phyloP scores from a whole-genome alignment of 1,140 invertebrate species.

The Dreissena polymorpha region DNA sequence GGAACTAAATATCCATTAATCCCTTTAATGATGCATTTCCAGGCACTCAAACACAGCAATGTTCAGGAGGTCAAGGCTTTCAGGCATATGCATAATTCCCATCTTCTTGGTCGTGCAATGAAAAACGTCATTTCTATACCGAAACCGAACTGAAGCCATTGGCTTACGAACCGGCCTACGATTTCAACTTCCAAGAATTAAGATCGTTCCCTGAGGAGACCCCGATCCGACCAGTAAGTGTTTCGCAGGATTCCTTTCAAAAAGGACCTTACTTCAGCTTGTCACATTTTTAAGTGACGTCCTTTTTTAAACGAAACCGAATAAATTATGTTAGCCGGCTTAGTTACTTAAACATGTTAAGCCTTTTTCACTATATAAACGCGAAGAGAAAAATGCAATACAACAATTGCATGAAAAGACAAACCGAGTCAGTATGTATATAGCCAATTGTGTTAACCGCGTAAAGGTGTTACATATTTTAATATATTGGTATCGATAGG shows the following conservation, averaged over 20 bases:
- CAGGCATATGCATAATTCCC: conserved; percentile 56
- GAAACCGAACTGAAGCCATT: conserved; percentile 59
- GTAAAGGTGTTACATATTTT: no score
- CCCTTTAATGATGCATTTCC: no score
- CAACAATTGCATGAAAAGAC: background rate
- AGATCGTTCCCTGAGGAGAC: conserved; percentile 50
- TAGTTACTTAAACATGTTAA: background rate
- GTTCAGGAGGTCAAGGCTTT: conserved; percentile 59
- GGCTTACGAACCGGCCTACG: conserved; percentile 54
- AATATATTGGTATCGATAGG: no score
- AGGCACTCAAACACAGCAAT: no score
- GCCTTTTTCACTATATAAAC: background rate
- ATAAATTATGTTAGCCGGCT: background rate
- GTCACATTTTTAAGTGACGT: background rate
- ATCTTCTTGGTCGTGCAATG: conserved; percentile 55
- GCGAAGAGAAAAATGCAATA: background rate
- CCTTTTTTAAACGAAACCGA: background rate
- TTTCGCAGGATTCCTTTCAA: background rate
- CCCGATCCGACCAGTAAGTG: conserved; percentile 50
- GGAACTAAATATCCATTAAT: no score
- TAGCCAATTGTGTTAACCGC: no score
- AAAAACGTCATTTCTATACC: conserved; percentile 58
- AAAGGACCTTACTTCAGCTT: background rate
- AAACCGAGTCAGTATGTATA: no score
- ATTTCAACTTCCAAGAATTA: conserved; percentile 57